Conservation (phyloP, 1,140 invertebrate genomes). For the Drosophila novamexicana region DNA sequence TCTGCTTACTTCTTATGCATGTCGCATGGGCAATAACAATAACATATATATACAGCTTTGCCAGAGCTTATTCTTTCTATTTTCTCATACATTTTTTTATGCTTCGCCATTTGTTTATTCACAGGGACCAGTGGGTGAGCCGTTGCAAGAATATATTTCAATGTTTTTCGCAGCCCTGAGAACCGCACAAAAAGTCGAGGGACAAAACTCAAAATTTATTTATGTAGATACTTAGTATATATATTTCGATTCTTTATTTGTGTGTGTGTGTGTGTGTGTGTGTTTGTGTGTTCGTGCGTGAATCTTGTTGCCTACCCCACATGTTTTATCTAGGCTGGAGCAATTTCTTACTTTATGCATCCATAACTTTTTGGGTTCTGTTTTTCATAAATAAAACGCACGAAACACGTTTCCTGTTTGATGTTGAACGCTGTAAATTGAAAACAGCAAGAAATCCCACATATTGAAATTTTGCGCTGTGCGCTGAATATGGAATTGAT, state of each 20-base stretch:
- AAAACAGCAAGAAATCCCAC: slow-evolving; percentile 60
- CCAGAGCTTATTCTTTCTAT: slow-evolving; percentile 71
- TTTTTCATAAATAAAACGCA: slow-evolving; percentile 71
- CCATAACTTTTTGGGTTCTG: slow-evolving; percentile 59
- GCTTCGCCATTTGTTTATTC: slow-evolving; percentile 58
- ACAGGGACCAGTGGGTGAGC: slow-evolving; percentile 40
- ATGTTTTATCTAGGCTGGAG: slow-evolving; percentile 43
- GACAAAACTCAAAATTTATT: slow-evolving; percentile 72
- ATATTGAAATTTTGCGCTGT: slow-evolving; percentile 68
- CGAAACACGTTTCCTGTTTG: slow-evolving; percentile 55
- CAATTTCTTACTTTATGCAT: slow-evolving; percentile 14
- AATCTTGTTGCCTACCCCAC: background rate
- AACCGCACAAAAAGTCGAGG: slow-evolving; percentile 16
- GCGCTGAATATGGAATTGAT: slow-evolving; percentile 69
- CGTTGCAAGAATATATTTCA: slow-evolving; percentile 3
- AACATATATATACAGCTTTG: slow-evolving; percentile 54
- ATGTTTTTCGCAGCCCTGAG: slow-evolving; percentile 4
- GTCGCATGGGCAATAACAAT: slow-evolving; percentile 79
- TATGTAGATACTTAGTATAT: slow-evolving; percentile 23
- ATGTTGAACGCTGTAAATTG: slow-evolving; percentile 66
- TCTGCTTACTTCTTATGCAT: slow-evolving; percentile 72
- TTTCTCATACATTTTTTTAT: slow-evolving; percentile 64
- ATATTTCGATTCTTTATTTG: slow-evolving; percentile 11
- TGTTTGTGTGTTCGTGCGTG: too few relatives aligned
- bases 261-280: background rate